Percentiles rank a stretch among this genome's conserved stretches.
These are phyloP conservation scores for Mustela nigripes DNA, from an alignment of 2,113 vertebrate species.

Conservation along the genomic window DNA sequence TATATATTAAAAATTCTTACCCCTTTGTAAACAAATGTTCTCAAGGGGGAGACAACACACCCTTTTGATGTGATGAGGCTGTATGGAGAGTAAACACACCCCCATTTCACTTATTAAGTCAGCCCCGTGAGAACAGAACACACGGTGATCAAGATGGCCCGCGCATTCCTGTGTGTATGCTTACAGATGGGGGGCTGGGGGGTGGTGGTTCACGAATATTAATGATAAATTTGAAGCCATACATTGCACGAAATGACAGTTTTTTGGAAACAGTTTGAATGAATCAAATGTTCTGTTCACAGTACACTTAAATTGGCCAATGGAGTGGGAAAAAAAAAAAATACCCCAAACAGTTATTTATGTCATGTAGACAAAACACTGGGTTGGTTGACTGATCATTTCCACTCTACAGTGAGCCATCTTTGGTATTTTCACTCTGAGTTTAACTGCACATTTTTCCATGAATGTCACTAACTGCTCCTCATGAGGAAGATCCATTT, in stretches of 20 bases:
- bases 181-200: not conserved
- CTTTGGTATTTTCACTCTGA: not conserved
- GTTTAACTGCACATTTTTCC: not conserved
- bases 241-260: not conserved
- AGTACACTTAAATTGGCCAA: not conserved
- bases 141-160: accelerated
- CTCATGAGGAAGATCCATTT: not conserved
- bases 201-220: not conserved
- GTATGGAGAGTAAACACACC: not conserved
- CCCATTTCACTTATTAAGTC: not conserved
- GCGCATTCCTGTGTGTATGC: not conserved
- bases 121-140: not conserved
- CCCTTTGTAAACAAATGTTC: conserved; percentile 22
- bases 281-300: conserved; percentile 45
- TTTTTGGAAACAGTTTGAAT: not conserved
- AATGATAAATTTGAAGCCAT: not conserved
- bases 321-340: not conserved
- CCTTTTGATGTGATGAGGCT: not conserved
- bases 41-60: not conserved
- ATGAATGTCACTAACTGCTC: not conserved
- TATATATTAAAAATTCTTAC: conserved; percentile 73
- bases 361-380: conserved; percentile 14
- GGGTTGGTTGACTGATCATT: conserved; percentile 31
- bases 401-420: not conserved
- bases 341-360: conserved; percentile 46